phyloP scores from a whole-genome alignment of 2,888 invertebrate species.

The Xanthorhoe designata region DNA sequence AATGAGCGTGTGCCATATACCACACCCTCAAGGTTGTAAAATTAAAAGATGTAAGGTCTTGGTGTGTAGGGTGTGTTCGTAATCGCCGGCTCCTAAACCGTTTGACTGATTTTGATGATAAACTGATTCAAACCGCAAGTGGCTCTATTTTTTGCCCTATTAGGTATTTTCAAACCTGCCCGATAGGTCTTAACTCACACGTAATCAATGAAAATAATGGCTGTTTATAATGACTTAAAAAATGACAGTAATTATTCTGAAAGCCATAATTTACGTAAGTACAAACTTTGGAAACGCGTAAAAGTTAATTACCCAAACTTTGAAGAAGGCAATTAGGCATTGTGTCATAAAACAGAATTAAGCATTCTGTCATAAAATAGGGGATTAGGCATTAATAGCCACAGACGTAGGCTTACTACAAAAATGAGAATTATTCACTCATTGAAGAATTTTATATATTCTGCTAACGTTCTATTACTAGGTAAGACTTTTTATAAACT shows the following conservation, averaged over 20 bases:
- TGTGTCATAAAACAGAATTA: constrained; percentile 28
- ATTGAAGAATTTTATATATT: background rate
- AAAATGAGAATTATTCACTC: constrained; percentile 13
- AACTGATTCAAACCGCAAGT: too few species aligned
- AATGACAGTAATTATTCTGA: background rate
- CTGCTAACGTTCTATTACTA: constrained; percentile 1
- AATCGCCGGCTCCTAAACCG: too few species aligned
- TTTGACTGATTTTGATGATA: too few species aligned
- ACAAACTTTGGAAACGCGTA: constrained; percentile 26
- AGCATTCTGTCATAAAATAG: constrained; percentile 23
- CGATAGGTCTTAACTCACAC: too few species aligned
- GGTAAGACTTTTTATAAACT: background rate
- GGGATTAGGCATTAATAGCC: constrained; percentile 21
- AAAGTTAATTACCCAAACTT: constrained; percentile 32
- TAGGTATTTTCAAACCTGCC: too few species aligned
- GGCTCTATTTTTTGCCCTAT: too few species aligned
- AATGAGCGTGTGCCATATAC: too few species aligned
- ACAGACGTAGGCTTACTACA: background rate
- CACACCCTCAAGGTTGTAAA: too few species aligned
- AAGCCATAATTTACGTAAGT: constrained; percentile 1
- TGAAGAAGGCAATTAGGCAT: constrained; percentile 30
- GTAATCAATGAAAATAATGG: too few species aligned
- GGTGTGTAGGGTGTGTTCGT: too few species aligned
- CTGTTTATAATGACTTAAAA: background rate
- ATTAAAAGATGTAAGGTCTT: too few species aligned